Evolutionary conservation across 2,888 invertebrate genomes (phyloP).

Genomic region (Lordiphosa andalusiaca): DNA sequence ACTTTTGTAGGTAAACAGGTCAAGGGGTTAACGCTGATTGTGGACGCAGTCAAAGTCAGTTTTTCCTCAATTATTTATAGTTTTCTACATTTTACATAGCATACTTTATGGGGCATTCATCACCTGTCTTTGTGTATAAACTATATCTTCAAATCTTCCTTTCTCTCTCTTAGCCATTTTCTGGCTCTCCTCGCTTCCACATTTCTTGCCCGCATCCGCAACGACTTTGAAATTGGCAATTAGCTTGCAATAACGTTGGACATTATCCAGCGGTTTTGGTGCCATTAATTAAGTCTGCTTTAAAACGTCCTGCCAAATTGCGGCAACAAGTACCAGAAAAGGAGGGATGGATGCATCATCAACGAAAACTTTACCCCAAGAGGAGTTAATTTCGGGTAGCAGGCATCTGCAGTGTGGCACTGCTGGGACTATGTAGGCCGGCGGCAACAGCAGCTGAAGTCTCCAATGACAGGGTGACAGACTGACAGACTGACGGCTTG

Average conservation of each 20-base stretch:
- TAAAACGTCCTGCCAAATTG: slow-evolving; percentile 22
- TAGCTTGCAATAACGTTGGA: slow-evolving; percentile 36
- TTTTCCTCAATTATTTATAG: too few species aligned
- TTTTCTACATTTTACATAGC: too few species aligned
- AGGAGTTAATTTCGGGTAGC: slow-evolving; percentile 23
- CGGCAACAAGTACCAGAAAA: slow-evolving; percentile 27
- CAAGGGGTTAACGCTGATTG: too few species aligned
- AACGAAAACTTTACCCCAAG: slow-evolving; percentile 5
- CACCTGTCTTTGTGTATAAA: too few species aligned
- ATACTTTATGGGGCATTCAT: too few species aligned
- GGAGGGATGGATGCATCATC: too few species aligned
- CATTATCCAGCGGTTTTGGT: slow-evolving; percentile 21
- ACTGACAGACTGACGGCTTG: slow-evolving; percentile 33
- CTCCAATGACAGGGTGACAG: slow-evolving; percentile 3
- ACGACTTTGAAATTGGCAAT: slow-evolving; percentile 16
- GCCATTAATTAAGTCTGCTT: slow-evolving; percentile 35
- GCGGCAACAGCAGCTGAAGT: slow-evolving; percentile 13
- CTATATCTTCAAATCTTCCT: too few species aligned
- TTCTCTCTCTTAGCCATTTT: too few species aligned
- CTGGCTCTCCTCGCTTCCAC: neutral
- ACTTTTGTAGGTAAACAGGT: too few species aligned
- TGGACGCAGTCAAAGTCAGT: too few species aligned
- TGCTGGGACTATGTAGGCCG: slow-evolving; percentile 7
- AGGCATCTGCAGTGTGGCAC: slow-evolving; percentile 8
- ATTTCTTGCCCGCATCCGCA: neutral